A percentile compares a stretch with the other conserved stretches of the same genome.
phyloP scores from a whole-genome alignment of 1,140 invertebrate genomes.

The Eurosta solidaginis region DNA sequence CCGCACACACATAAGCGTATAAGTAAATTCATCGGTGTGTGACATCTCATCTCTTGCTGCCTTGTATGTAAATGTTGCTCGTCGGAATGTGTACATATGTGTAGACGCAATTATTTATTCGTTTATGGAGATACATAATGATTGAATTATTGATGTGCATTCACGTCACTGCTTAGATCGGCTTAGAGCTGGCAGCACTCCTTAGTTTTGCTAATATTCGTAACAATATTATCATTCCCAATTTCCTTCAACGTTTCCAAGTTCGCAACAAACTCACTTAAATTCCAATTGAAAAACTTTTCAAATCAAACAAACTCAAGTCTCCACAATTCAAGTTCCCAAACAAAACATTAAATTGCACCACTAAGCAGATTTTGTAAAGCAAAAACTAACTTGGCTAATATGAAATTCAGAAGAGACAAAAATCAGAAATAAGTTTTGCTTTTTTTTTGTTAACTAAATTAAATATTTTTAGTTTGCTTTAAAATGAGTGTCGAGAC shows the following conservation, averaged over 20 bases:
- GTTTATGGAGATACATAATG: too few relatives aligned
- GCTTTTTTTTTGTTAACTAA: slow-evolving; percentile 2
- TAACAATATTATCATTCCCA: background rate
- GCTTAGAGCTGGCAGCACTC: too few relatives aligned
- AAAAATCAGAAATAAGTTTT: background rate
- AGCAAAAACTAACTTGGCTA: background rate
- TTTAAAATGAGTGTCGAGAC: slow-evolving; percentile 25
- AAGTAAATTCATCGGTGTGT: too few relatives aligned
- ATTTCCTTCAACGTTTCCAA: background rate
- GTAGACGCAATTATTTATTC: too few relatives aligned
- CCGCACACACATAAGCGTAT: too few relatives aligned
- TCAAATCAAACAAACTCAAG: background rate
- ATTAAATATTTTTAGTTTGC: slow-evolving; percentile 19
- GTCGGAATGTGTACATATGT: too few relatives aligned
- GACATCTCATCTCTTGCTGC: too few relatives aligned
- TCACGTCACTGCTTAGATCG: too few relatives aligned
- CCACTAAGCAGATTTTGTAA: slow-evolving; percentile 5
- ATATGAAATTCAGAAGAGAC: slow-evolving; percentile 10
- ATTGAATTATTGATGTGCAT: too few relatives aligned
- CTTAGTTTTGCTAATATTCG: too few relatives aligned
- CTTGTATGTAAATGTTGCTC: too few relatives aligned
- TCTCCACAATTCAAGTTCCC: background rate
- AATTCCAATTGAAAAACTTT: slow-evolving; percentile 14
- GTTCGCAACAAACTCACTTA: slow-evolving; percentile 9
- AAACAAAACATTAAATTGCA: background rate